Percentiles rank a stretch among this genome's conserved stretches.
Evolutionary conservation across 1,140 invertebrate species (phyloP).

Genomic region (Heliconius melpomene): DNA sequence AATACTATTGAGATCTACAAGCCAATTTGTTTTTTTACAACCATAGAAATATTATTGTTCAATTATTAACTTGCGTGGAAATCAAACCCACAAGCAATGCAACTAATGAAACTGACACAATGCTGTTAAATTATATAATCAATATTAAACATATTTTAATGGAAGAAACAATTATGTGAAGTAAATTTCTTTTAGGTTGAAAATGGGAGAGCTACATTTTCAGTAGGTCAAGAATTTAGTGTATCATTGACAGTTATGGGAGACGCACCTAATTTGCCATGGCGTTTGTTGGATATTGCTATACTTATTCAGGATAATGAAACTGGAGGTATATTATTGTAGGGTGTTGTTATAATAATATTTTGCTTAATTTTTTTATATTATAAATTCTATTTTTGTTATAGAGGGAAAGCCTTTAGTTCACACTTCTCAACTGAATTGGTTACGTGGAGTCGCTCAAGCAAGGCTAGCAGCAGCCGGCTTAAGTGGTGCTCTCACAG

Average conservation of each 20-base stretch:
- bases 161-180: conserved; percentile 9
- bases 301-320: conserved; percentile 98
- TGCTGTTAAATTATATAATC: too few species aligned
- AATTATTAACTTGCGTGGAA: too few species aligned
- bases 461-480: conserved; percentile 92
- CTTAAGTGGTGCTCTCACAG: conserved; percentile 87
- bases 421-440: conserved; percentile 95
- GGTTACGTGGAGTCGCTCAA: conserved; percentile 95
- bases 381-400: conserved; percentile 22
- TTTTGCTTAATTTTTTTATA: neutral
- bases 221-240: conserved; percentile 97
- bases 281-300: conserved; percentile 96
- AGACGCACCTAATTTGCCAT: conserved; percentile 94
- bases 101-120: too few species aligned
- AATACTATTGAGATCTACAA: too few species aligned
- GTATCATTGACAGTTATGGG: conserved; percentile 98
- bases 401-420: conserved; percentile 96
- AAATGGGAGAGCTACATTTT: conserved; percentile 96
- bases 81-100: too few species aligned
- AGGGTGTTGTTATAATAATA: neutral
- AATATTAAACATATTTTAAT: too few species aligned
- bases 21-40: too few species aligned
- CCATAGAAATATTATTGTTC: too few species aligned
- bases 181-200: conserved; percentile 84
- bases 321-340: conserved; percentile 88